Base-by-base conservation (phyloP, 92 coral and sea anemone genomes). In the Phenganax marumi region DNA sequence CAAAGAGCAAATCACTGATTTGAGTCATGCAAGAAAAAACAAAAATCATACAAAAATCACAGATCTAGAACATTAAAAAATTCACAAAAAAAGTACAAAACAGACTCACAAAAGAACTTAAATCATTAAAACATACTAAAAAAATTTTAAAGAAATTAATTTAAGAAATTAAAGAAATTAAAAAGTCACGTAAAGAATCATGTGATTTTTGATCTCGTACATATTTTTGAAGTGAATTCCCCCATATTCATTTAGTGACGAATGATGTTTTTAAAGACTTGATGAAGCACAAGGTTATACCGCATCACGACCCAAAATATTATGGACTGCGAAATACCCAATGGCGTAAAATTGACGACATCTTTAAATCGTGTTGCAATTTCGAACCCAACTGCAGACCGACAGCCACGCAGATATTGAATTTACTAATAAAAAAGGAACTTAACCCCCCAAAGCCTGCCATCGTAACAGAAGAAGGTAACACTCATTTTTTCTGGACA, bases 401-500 rank as follows among this genome's bases (percentile, higher is more conserved):
- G 57, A 58, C 23, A 13, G 65, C 65, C 65, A 58, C 65, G 65
- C 65, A 58, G 21, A 58, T 58, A n/a, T 13, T 58, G n/a, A 58
- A 18, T n/a, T 13, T 6, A 58, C 23, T 58, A 7, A 58, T 58
- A 14, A 58, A 58, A 58, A 58, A 58, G 65, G 4, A 53, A 53
- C 57, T 16, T 5, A 13, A 58, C 65, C 65, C 17, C 8, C 65
- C 21, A 58, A 58, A 13, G 65, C 21, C 57, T 7, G 7, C 57
- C 65, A 58, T 13, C 65, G 3, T 58, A 58, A 58, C 65, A 5
- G n/a, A 58, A 58, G 65, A 58, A 58, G 65, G 79, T 87, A 77
- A 82, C 50, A 25, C 84, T 68, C 49, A 89, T 55, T 88, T 85
- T 81, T 93, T 93, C 69, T 96, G 71, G 24, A 97, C 97, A 65